Conservation (phyloP, 1,140 invertebrate species). For the Sesamia nonagrioides region DNA sequence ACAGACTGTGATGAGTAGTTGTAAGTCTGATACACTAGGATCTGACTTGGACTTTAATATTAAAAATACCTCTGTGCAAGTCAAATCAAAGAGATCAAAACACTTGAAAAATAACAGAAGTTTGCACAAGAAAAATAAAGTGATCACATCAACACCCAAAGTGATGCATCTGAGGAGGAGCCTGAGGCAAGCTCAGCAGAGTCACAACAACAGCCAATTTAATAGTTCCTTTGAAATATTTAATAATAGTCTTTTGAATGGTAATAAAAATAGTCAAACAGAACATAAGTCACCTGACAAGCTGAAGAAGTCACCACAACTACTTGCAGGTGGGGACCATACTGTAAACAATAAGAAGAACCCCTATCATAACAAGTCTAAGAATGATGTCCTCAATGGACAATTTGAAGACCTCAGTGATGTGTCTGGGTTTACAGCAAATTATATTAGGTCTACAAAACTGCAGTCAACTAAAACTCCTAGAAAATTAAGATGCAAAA, state of each 20-base stretch:
- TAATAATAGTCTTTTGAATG: conserved; percentile 62
- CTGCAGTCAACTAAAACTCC: conserved; percentile 70
- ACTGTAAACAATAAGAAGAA: conserved; percentile 55
- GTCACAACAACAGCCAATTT: conserved; percentile 65
- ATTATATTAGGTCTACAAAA: conserved; percentile 83
- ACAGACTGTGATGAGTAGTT: conserved; percentile 59
- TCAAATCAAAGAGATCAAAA: conserved; percentile 68
- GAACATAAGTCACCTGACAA: conserved; percentile 48
- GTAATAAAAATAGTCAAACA: conserved; percentile 52
- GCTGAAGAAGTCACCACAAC: conserved; percentile 50
- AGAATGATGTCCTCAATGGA: conserved; percentile 67
- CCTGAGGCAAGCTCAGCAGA: conserved; percentile 68
- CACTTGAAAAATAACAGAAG: conserved; percentile 64
- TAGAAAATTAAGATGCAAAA: conserved; percentile 69
- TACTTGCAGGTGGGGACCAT: conserved; percentile 53
- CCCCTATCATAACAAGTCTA: conserved; percentile 54
- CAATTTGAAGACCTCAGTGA: conserved; percentile 82
- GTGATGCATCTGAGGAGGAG: conserved; percentile 71
- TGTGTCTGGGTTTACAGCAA: conserved; percentile 83
- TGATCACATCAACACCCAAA: conserved; percentile 79
- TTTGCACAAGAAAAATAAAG: conserved; percentile 73
- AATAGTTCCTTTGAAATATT: conserved; percentile 72
- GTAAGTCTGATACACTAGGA: conserved; percentile 65
- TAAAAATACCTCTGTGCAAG: conserved; percentile 66
- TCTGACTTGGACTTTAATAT: conserved; percentile 79